phyloP scores from a whole-genome alignment of 2,888 invertebrate genomes.

The Gibbula magus region DNA sequence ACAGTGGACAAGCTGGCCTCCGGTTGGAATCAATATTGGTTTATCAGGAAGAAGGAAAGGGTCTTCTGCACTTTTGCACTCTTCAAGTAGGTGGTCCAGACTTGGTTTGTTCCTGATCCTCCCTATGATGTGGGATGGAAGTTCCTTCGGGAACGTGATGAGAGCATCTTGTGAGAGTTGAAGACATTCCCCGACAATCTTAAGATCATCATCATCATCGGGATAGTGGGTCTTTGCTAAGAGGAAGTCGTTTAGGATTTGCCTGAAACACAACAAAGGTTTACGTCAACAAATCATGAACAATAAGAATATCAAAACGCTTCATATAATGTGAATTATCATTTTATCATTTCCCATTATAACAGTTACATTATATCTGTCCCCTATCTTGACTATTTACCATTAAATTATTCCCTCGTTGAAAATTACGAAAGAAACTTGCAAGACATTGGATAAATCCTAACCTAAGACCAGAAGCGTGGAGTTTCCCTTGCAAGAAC shows the following conservation, averaged over 20 bases:
- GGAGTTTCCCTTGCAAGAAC: constrained; percentile 61
- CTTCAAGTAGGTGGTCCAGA: constrained; percentile 39
- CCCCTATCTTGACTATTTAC: no score
- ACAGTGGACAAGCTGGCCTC: constrained; percentile 61
- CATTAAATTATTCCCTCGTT: no score
- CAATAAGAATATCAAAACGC: no score
- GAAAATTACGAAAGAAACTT: no score
- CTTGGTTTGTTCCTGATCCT: constrained; percentile 39
- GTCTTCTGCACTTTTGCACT: constrained; percentile 44
- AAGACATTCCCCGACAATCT: constrained; percentile 48
- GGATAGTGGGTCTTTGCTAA: constrained; percentile 44
- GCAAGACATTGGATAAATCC: not conserved
- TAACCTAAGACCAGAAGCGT: constrained; percentile 57
- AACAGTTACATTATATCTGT: no score
- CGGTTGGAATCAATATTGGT: constrained; percentile 53
- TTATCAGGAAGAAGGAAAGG: constrained; percentile 54
- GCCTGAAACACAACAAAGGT: constrained; percentile 36
- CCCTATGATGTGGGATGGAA: constrained; percentile 51
- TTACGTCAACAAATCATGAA: no score
- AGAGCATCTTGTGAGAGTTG: constrained; percentile 62
- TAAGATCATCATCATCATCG: constrained; percentile 49
- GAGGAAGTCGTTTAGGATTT: constrained; percentile 53
- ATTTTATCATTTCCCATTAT: no score
- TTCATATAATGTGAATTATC: no score
- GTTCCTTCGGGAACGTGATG: constrained; percentile 42